Percentiles rank a stretch among this genome's conserved stretches.
These are phyloP conservation scores for Lutjanus argentimaculatus DNA, from an alignment of 2,797 vertebrate species.

Conservation along the genomic window DNA sequence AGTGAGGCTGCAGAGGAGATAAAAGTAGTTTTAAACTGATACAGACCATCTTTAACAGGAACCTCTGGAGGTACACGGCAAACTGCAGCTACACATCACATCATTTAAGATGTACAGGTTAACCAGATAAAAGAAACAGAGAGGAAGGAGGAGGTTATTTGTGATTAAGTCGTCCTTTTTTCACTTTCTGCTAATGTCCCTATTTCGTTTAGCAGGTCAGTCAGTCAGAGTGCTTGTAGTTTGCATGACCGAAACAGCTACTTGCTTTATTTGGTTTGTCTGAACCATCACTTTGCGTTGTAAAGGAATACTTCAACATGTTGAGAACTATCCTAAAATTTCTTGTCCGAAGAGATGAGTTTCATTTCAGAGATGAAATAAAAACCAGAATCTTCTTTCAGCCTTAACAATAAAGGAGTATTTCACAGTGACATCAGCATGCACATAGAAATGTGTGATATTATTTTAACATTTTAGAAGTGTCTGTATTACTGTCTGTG, in stretches of 20 bases:
- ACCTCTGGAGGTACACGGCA: neutral
- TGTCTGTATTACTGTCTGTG: neutral
- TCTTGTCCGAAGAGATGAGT: too few species aligned
- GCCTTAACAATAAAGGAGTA: neutral
- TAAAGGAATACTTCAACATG: neutral
- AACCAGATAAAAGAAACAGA: neutral
- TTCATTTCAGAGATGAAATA: too few species aligned
- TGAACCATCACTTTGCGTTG: neutral
- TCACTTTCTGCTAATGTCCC: neutral
- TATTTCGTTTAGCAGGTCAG: neutral
- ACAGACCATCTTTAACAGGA: constrained; percentile 55
- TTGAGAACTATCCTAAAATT: neutral
- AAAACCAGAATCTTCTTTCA: neutral
- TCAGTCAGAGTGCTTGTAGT: too few species aligned
- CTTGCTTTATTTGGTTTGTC: neutral
- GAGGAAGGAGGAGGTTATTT: neutral
- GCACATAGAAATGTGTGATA: neutral
- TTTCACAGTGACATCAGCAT: neutral
- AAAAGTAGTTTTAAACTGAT: constrained; percentile 57
- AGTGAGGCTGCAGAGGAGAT: neutral
- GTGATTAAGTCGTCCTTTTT: neutral
- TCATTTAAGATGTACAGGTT: neutral
- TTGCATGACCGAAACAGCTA: too few species aligned
- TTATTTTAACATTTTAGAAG: neutral
- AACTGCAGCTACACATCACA: neutral